Evolutionary conservation across 92 coral and sea anemone genomes (phyloP), one percentile per base, ranked within the genome.

Genomic region (Montipora capitata): DNA sequence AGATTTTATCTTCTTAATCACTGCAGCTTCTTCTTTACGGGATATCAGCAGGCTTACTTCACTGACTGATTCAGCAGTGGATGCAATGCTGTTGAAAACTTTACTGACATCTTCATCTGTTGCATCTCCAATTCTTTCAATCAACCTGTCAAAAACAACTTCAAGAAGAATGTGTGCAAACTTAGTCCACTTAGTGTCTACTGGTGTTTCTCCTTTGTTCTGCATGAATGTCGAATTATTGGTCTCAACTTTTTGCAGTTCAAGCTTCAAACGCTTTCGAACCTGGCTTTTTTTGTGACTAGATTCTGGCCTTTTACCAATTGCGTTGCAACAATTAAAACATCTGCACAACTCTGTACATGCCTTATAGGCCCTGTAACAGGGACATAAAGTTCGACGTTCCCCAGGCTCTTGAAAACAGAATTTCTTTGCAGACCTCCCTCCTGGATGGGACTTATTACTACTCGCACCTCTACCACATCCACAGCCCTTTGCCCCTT

Each of bases 401-500:
- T 78, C 83, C 51, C 83, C 83, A 78, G 83, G 68, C 39, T 18
- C 83, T 39, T 57, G 83, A 14, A 52, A 78, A 65, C 83, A 78
- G 69, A 78, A 78, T 54, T 7, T 39, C 67, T 58, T 78, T 48
- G 83, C 11, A 70, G 51, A 12, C 17, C 52, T n/a, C 27, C 39
- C 54, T 54, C n/a, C 49, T 10, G 52, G 83, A 6, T 78, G 71
- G 7, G 70, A 39, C 11, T 59, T 69, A 5, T 76, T 85, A n/a
- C 44, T 85, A 49, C 74, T 71, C n/a, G 84, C 89, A 14, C 84
- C 89, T 80, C 87, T 81, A 27, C 91, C 91, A 62, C 91, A 88
- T 35, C 67, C 72, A 71, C 91, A 88, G 15, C 90, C 90, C 45
- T 74, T 74, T 51, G 67, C 51, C 67, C 15, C 79, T 63, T 81